Evolutionary conservation across 2,113 vertebrate genomes (phyloP).

Genomic region (Pseudopodoces humilis): DNA sequence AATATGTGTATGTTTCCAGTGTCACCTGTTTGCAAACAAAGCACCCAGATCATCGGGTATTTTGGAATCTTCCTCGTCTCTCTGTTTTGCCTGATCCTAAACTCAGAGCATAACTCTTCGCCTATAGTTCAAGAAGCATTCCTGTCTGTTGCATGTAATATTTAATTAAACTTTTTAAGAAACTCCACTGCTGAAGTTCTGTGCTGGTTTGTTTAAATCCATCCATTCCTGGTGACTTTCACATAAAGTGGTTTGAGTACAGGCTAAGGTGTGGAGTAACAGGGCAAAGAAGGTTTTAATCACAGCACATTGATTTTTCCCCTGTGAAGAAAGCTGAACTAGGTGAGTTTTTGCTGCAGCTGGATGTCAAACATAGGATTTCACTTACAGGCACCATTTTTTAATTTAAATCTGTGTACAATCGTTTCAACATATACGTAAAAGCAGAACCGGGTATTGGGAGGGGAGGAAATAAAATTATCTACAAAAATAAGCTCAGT

Average conservation of each 20-base stretch:
- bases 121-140: not conserved
- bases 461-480: not conserved
- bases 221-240: not conserved
- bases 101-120: not conserved
- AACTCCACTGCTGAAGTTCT: not conserved
- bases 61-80: not conserved
- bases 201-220: not conserved
- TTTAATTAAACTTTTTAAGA: slow-evolving; percentile 45
- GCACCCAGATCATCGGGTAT: not conserved
- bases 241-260: accelerated
- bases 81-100: not conserved
- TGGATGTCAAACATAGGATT: not conserved
- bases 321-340: not conserved
- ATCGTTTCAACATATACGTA: not conserved
- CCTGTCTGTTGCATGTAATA: slow-evolving; percentile 20
- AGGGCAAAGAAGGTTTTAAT: not conserved
- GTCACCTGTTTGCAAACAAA: not conserved
- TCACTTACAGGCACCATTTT: not conserved
- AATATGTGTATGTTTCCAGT: not conserved
- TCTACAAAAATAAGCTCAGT: slow-evolving; percentile 30
- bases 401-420: slow-evolving; percentile 27
- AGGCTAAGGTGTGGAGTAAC: accelerated
- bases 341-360: not conserved
- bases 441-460: not conserved
- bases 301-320: accelerated